Base-by-base conservation (phyloP, 2,797 vertebrate genomes). In the Pangasius djambal region DNA sequence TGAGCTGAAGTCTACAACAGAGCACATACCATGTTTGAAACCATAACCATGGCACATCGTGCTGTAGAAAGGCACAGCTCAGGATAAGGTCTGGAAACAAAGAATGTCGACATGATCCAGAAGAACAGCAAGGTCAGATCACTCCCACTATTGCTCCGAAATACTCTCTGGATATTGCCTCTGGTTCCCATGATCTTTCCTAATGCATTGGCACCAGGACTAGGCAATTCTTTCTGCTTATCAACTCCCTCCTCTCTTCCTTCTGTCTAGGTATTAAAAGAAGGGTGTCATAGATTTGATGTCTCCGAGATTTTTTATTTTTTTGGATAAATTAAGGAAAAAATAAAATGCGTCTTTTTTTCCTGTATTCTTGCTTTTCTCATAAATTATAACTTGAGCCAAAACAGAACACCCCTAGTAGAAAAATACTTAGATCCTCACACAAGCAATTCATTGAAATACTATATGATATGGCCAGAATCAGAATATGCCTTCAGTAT, bases 141-240 rank as follows among this genome's bases (percentile, higher is more conserved):
- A 85, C 59, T 78, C 72, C 87, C 55, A 84, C 69, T 84, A 25
- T 20, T 50, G 44, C 31, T 55, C 55, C 4, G 37, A 84, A 82
- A 83, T 31, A 55, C 50, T 59, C 44, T 65, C 72, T 52, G 86
- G 59, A 55, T 50, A 65, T 10, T 52, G n/a, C n/a, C 63, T 34
- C 48, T 55, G 77, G n/a, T 87, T 87, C 61, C 86, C 86, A 87
- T 67, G 86, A 87, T 81, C 59, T 63, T 61, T 63, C 59, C n/a
- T 31, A 50, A 65, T 87, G 59, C 59, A 77, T n/a, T 63, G 59
- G 59, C 59, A 50, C 20, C 4, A 3, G 72, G 67, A 55, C 50
- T 70, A n/a, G 6, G 22, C 77, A 15, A 20, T 78, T 69, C 5
- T 34, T n/a, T 59, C 52, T 5, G 12, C 52, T 52, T 34, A 75